Evolutionary conservation across 2,113 vertebrate genomes (phyloP).

Genomic region (Ptilonorhynchus violaceus): DNA sequence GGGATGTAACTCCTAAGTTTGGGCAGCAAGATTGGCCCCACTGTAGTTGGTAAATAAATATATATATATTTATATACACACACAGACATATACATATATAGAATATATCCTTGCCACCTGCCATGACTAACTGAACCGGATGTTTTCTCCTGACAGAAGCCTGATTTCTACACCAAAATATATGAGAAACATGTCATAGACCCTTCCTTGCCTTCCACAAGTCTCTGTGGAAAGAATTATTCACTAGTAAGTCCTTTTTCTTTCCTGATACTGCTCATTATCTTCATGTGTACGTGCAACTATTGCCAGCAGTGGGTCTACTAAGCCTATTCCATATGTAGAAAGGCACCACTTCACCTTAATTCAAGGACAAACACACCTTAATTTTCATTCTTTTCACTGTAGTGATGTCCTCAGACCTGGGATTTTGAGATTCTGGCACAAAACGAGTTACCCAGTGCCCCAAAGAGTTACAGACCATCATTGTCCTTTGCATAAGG

Average conservation of each 20-base stretch:
- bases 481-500: background rate
- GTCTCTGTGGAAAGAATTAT: background rate
- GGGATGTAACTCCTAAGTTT: background rate
- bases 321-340: fast-evolving
- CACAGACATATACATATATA: fast-evolving
- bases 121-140: background rate
- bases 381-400: background rate
- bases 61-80: no score
- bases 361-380: background rate
- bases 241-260: background rate
- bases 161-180: background rate
- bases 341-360: background rate
- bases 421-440: background rate
- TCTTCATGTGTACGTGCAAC: background rate
- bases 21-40: background rate
- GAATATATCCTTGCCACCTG: background rate
- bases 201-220: background rate
- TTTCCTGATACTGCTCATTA: background rate
- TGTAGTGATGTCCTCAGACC: background rate
- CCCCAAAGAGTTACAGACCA: background rate
- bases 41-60: background rate
- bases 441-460: background rate
- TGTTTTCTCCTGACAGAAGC: background rate
- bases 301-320: background rate
- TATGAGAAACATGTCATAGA: fast-evolving